These are phyloP conservation scores for Alethe diademata DNA, from an alignment of 2,113 vertebrate species.

Conservation along the genomic window DNA sequence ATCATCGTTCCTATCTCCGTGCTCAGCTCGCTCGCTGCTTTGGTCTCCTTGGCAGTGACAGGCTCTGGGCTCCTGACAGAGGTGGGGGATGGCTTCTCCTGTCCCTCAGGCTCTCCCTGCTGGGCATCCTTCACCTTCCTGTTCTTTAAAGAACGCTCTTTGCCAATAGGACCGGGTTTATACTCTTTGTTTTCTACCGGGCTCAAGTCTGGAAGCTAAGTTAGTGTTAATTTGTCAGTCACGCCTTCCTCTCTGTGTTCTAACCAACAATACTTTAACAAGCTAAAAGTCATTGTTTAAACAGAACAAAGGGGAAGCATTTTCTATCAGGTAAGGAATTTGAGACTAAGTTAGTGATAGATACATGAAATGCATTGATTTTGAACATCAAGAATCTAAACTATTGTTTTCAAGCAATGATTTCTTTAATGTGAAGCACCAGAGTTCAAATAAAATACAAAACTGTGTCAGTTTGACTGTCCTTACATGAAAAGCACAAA, in stretches of 20 bases:
- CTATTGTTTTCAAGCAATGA: background rate
- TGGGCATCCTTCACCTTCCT: conserved; percentile 94
- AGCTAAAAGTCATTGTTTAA: background rate
- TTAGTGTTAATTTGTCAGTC: conserved; percentile 53
- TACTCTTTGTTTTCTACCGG: conserved; percentile 93
- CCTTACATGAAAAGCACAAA: background rate
- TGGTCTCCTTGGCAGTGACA: conserved; percentile 81
- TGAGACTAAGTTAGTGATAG: background rate
- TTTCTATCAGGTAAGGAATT: background rate
- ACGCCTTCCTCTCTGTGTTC: background rate
- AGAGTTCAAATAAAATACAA: background rate
- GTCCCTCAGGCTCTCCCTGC: conserved; percentile 85
- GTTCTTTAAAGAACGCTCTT: conserved; percentile 96
- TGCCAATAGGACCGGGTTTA: conserved; percentile 97
- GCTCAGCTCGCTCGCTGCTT: conserved; percentile 83
- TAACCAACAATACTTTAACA: background rate
- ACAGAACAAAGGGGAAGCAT: background rate
- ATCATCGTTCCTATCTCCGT: conserved; percentile 95
- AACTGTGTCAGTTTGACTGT: background rate
- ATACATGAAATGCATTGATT: background rate
- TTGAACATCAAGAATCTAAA: background rate
- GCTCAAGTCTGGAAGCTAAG: conserved; percentile 92
- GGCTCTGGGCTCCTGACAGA: conserved; percentile 82
- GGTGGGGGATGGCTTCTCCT: conserved; percentile 80
- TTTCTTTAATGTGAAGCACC: background rate